Evolutionary conservation across 2,113 vertebrate genomes (phyloP), one percentile per base, ranked within the genome.

Genomic region (Myiozetetes cayanensis): DNA sequence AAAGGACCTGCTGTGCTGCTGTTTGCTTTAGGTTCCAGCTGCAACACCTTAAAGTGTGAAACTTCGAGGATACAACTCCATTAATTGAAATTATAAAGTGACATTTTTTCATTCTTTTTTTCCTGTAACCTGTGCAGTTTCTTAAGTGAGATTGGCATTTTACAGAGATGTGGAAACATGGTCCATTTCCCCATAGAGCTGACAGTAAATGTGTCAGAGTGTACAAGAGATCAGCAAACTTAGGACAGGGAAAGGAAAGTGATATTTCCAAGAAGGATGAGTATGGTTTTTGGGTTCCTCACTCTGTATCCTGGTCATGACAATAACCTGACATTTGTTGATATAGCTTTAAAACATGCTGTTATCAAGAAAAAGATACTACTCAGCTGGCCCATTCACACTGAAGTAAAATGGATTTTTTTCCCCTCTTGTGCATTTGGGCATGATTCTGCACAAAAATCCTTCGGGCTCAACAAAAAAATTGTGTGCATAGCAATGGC

Each of bases 131-230:
- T 77, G 10, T 62, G 14, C 46, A 49, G 37, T 87, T 91, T 66
- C 53, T 89, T 77, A 63, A 70, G 41, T 61, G 55, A 66, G 46
- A 70, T 24, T 28, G 10, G 10, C 41, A 56, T 77, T 86, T 68
- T 83, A 55, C 20, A 77, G 44, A 49, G 18, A n/a, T 0, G 0
- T 31, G 22, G 24, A 58, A 85, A 67, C 9, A 22, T 15, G 14
- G 20, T 59, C 9, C 2, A 3, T 75, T 91, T 68, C 53, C 44
- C 20, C 27, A 55, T 12, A 74, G 30, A 52, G 8, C 19, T 86
- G 62, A 8, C 35, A 83, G 28, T 25, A 90, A 72, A 80, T 61
- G 13, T 77, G 20, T 56, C 50, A 70, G 43, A 55, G 15, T 8
- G 15, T 18, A 63, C 4, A 65, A 53, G 20, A 28, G 17, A 85